Evolutionary conservation across 37 sponge, comb jelly and placozoan genomes (phyloP).

Genomic region (Aphrocallistes beatrix): DNA sequence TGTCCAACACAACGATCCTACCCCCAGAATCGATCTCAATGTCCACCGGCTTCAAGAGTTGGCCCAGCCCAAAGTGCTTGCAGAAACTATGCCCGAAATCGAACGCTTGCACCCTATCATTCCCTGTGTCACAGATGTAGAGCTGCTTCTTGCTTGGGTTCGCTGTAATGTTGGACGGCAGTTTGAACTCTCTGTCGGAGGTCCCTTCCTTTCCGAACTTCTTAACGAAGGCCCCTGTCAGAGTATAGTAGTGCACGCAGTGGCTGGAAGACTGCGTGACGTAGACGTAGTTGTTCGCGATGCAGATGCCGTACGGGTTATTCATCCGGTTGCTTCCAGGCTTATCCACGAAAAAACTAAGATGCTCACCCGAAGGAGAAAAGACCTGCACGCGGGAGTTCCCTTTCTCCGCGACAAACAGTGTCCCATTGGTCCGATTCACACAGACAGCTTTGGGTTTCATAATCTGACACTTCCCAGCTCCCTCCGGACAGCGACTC

Average conservation of each 20-base stretch:
- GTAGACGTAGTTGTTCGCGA: background rate
- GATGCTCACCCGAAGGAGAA: background rate
- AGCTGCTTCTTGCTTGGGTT: background rate
- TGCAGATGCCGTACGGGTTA: background rate
- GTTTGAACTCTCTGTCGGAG: background rate
- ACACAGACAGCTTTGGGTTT: background rate
- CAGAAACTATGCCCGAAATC: background rate
- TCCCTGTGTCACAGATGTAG: background rate
- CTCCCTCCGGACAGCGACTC: background rate
- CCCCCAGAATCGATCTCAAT: background rate
- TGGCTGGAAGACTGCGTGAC: background rate
- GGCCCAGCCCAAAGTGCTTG: background rate
- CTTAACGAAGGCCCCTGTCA: background rate
- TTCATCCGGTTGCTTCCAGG: background rate
- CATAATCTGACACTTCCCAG: background rate
- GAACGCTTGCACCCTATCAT: background rate
- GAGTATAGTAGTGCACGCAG: background rate
- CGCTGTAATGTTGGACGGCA: background rate
- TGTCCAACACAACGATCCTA: background rate
- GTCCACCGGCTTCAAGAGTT: background rate
- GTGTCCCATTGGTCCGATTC: background rate
- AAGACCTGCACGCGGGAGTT: background rate
- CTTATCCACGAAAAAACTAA: background rate
- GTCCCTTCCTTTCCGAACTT: background rate
- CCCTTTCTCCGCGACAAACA: constrained; percentile 9